Evolutionary conservation across 2,797 vertebrate species (phyloP), one percentile per base, ranked within the genome.

Genomic region (Melanogrammus aeglefinus): DNA sequence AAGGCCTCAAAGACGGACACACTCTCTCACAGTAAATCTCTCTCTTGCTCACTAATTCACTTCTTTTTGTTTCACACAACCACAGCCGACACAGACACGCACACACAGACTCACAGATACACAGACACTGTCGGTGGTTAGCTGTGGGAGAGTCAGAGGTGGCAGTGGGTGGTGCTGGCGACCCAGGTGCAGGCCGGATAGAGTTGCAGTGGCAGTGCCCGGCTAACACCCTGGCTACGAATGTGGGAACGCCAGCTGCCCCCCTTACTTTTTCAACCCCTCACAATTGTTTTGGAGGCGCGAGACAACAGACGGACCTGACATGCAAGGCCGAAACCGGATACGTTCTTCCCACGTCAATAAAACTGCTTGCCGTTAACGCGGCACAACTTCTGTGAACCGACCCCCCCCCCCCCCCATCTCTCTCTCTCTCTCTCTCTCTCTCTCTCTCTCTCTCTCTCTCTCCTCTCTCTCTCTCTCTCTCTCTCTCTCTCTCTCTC

Each of bases 151-250:
- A 84, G 86, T 83, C 81, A 82, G 85, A 92, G 89, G 91, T 90
- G 85, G 80, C 76, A 78, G 74, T 76, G 76, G 13, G 95, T 95
- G 92, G 88, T 85, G 91, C 92, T 88, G 66, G 90, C 91, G 84
- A 90, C 93, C 94, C 96, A 97, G 97, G 97, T 97, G 96, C 88
- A 93, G 91, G 89, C 92, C 94, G 89, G 94, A 95, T 94, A 94
- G 90, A 84, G 93, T 96, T 96, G 94, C 92, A 90, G 85, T 85
- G 77, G 89, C 90, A 92, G 44, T 12, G 44, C 88, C 87, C 87
- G 90, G 90, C 85, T 87, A 85, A 89, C 92, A 91, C 90, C 87
- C 14, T 47, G 16, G 73, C 88, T 87, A 85, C 87, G 92, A 91
- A 93, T 94, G 91, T 90, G 91, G 93, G 94, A 94, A 92, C 90